phyloP scores from a whole-genome alignment of 2,113 vertebrate genomes.

The Panthera uncia region DNA sequence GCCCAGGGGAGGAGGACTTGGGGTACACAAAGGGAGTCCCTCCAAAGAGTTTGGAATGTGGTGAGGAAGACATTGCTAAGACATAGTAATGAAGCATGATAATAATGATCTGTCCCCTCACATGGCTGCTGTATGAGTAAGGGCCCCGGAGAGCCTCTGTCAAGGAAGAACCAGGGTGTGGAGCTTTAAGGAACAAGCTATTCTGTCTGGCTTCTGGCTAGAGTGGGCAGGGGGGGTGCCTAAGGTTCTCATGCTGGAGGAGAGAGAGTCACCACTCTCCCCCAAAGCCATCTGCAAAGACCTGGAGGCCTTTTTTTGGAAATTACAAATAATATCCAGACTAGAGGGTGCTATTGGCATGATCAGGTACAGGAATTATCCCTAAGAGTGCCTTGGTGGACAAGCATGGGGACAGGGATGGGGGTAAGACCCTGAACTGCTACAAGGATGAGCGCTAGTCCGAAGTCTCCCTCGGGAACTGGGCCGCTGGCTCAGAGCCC shows the following conservation, averaged over 20 bases:
- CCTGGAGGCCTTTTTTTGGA: not conserved
- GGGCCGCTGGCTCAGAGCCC: conserved; percentile 55
- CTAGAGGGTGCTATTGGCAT: not conserved
- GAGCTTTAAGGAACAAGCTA: not conserved
- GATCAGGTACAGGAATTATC: not conserved
- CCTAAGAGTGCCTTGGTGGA: not conserved
- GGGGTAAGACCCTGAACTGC: not conserved
- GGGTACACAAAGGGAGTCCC: not conserved
- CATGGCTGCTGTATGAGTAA: not conserved
- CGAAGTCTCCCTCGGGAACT: conserved; percentile 47
- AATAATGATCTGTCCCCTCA: not conserved
- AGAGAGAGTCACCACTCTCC: not conserved
- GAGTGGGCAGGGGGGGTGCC: not conserved
- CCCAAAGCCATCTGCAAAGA: not conserved
- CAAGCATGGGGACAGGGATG: not conserved
- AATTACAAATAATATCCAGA: not conserved
- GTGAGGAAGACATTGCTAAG: not conserved
- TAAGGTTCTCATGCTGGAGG: not conserved
- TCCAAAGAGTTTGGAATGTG: not conserved
- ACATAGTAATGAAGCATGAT: not conserved
- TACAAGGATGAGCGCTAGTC: not conserved
- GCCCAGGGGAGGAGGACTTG: no score
- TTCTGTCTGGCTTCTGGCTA: not conserved
- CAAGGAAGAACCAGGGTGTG: not conserved
- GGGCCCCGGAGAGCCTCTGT: not conserved